Conservation (phyloP, 2,113 vertebrate species). For the Alligator sinensis region DNA sequence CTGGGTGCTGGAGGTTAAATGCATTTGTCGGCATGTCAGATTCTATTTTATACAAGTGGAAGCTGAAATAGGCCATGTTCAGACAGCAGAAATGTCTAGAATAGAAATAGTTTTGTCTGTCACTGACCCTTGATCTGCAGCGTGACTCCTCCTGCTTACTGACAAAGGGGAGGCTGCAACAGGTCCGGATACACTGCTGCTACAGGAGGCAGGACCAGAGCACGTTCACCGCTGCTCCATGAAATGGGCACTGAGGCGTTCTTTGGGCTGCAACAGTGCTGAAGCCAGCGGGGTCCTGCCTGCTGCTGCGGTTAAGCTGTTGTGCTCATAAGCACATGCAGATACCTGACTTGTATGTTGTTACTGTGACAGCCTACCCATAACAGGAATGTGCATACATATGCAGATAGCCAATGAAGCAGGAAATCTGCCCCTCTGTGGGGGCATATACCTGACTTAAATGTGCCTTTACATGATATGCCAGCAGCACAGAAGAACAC, state of each 20-base stretch:
- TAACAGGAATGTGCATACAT: neutral
- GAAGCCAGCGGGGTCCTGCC: neutral
- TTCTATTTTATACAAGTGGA: constrained; percentile 10
- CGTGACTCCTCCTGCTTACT: neutral
- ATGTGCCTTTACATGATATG: neutral
- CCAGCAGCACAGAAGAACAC: neutral
- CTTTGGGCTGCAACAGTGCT: neutral
- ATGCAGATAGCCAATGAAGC: neutral
- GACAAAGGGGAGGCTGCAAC: neutral
- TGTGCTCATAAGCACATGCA: neutral
- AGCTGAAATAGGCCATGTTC: neutral
- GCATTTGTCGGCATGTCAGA: neutral
- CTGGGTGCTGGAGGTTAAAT: neutral
- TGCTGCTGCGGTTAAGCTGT: neutral
- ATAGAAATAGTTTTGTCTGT: constrained; percentile 7
- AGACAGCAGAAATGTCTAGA: neutral
- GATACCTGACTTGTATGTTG: neutral
- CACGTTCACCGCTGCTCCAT: fast-evolving
- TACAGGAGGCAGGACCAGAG: neutral
- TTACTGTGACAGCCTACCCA: neutral
- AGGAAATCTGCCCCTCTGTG: neutral
- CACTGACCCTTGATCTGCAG: neutral
- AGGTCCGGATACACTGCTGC: neutral
- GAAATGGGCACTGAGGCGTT: neutral
- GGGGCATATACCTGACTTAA: neutral